A percentile compares a stretch with the other conserved stretches of the same genome.
Evolutionary conservation across 2,797 vertebrate species (phyloP).

Genomic region (Tapirus indicus): DNA sequence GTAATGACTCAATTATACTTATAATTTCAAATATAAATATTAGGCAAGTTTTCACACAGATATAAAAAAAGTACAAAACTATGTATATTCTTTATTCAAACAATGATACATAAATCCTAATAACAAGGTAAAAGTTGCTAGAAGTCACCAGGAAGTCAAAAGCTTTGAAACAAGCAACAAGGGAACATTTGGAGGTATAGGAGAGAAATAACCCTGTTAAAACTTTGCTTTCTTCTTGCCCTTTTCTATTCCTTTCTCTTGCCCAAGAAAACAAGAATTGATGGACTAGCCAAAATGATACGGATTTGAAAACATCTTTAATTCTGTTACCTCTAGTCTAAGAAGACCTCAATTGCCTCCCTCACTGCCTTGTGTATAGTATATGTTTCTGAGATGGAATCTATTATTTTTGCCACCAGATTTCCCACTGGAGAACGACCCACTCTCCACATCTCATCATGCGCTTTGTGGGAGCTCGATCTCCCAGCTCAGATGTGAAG

Average conservation of each 20-base stretch:
- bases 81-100: background rate
- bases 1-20: conserved; percentile 5
- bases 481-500: background rate
- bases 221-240: background rate
- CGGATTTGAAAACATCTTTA: background rate
- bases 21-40: background rate
- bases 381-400: background rate
- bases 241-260: background rate
- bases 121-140: background rate
- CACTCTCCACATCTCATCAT: background rate
- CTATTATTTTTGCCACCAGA: background rate
- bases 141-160: background rate
- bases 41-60: background rate
- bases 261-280: background rate
- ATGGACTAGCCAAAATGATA: background rate
- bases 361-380: background rate
- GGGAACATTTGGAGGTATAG: background rate
- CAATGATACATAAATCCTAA: background rate
- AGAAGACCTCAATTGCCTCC: background rate
- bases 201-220: background rate
- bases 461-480: background rate
- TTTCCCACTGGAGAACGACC: background rate
- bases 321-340: background rate
- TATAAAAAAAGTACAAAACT: background rate
- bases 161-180: background rate